phyloP scores from a whole-genome alignment of 2,113 vertebrate species.

The Poeciliopsis prolifica region DNA sequence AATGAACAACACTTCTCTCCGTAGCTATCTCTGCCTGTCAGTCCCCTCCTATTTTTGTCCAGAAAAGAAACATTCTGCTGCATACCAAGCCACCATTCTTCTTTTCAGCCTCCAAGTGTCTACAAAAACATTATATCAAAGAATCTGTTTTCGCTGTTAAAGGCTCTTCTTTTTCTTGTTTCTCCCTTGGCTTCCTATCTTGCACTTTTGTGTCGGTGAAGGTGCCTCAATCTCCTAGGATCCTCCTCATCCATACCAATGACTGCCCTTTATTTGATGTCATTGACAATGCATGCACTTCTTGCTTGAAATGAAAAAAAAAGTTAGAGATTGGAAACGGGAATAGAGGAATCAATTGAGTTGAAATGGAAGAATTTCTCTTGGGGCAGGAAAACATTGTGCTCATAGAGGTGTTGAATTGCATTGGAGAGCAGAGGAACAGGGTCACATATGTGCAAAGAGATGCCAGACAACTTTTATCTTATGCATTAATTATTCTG shows the following conservation, averaged over 20 bases:
- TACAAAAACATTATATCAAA: slow-evolving; percentile 47
- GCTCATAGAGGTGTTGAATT: slow-evolving; percentile 71
- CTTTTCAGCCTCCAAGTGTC: slow-evolving; percentile 37
- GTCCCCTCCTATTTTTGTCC: slow-evolving; percentile 36
- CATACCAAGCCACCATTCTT: slow-evolving; percentile 45
- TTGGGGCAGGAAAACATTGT: slow-evolving; percentile 71
- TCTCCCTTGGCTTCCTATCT: slow-evolving; percentile 48
- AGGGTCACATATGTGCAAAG: slow-evolving; percentile 53
- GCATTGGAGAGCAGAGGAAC: slow-evolving; percentile 45
- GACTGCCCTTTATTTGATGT: slow-evolving; percentile 76
- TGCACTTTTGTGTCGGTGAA: slow-evolving; percentile 53
- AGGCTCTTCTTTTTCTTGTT: slow-evolving; percentile 33
- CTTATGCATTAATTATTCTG: slow-evolving; percentile 64
- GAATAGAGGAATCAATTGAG: slow-evolving; percentile 75
- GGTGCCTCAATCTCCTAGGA: slow-evolving; percentile 66
- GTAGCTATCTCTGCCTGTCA: slow-evolving; percentile 43
- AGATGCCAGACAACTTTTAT: slow-evolving; percentile 67
- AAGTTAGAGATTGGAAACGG: slow-evolving; percentile 59
- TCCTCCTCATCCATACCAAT: slow-evolving; percentile 72
- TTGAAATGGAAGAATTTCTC: slow-evolving; percentile 75
- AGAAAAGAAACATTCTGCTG: slow-evolving; percentile 38
- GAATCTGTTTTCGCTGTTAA: slow-evolving; percentile 46
- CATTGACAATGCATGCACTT: slow-evolving; percentile 73
- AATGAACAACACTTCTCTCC: slow-evolving; percentile 14
- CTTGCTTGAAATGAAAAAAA: slow-evolving; percentile 52